A percentile compares a stretch with the other conserved stretches of the same genome.
Conservation (phyloP, 2,113 vertebrate species). For the Rhinogobius similis region DNA sequence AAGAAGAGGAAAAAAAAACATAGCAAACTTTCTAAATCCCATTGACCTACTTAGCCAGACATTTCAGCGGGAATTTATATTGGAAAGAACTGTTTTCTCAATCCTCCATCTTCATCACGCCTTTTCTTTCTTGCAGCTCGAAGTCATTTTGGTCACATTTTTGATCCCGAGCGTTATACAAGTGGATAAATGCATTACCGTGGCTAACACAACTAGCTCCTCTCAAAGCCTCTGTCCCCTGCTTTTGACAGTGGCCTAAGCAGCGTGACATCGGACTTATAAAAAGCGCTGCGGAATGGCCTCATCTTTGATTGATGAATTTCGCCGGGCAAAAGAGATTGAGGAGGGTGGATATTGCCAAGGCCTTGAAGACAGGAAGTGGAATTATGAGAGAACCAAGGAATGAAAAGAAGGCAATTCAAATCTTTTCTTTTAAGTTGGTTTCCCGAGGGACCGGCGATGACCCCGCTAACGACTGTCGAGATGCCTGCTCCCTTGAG, state of each 20-base stretch:
- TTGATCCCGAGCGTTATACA: conserved; percentile 64
- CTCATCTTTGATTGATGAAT: conserved; percentile 61
- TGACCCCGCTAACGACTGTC: conserved; percentile 70
- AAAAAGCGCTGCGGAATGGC: conserved; percentile 53
- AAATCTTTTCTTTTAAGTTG: conserved; percentile 63
- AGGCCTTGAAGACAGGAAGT: conserved; percentile 64
- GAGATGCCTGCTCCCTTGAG: conserved; percentile 64
- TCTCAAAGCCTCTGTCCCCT: conserved; percentile 45
- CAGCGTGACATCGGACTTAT: conserved; percentile 67
- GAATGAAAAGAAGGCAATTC: conserved; percentile 57
- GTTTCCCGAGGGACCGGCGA: conserved; percentile 58
- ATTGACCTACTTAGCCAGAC: conserved; percentile 77
- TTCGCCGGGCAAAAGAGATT: conserved; percentile 38
- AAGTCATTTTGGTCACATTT: conserved; percentile 63
- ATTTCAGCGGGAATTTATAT: conserved; percentile 75
- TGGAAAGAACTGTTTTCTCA: conserved; percentile 66
- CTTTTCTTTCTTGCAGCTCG: conserved; percentile 43
- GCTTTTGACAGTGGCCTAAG: conserved; percentile 67
- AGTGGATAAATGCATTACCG: conserved; percentile 65
- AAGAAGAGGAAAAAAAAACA: conserved; percentile 30
- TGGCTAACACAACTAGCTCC: conserved; percentile 41
- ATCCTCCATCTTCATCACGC: conserved; percentile 31
- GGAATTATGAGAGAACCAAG: conserved; percentile 59
- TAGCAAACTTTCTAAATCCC: conserved; percentile 74
- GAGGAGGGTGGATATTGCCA: conserved; percentile 38